Conservation (phyloP, 2,113 vertebrate species). For the Chrysochloris asiatica region DNA sequence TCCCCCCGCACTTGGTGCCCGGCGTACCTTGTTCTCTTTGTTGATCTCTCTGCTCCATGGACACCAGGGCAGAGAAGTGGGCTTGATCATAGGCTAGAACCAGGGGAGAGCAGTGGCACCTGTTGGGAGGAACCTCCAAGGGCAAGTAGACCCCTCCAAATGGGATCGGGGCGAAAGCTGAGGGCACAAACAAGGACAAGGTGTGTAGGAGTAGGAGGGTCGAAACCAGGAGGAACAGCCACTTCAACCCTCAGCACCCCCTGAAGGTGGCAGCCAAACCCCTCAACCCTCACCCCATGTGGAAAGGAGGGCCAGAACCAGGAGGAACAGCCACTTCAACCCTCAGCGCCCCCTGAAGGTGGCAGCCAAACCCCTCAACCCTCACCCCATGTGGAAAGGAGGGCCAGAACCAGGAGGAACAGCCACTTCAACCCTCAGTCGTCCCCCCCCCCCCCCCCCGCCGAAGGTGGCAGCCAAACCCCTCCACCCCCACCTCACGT, state of each 20-base stretch:
- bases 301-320: no score
- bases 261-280: no score
- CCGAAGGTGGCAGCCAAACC: no score
- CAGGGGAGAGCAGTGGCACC: constrained; percentile 98
- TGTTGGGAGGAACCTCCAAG: constrained; percentile 96
- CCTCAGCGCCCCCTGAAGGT: no score
- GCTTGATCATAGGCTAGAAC: constrained; percentile 99
- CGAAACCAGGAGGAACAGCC: neutral
- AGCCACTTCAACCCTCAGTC: neutral
- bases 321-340: neutral
- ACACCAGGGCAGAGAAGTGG: constrained; percentile 98
- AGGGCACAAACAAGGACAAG: constrained; percentile 39
- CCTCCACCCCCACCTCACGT: no score
- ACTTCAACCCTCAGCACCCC: neutral
- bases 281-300: no score
- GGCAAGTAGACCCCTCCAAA: constrained; percentile 98
- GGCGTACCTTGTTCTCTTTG: constrained; percentile 95
- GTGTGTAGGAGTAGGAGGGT: fast-evolving
- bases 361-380: no score
- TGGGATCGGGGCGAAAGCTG: constrained; percentile 97
- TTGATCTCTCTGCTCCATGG: constrained; percentile 99
- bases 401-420: neutral
- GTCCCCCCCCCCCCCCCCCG: no score
- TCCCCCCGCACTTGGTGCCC: neutral
- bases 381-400: no score